Evolutionary conservation across 2,113 vertebrate species (phyloP), one percentile per base, ranked within the genome.

Genomic region (Spilogale gracilis): DNA sequence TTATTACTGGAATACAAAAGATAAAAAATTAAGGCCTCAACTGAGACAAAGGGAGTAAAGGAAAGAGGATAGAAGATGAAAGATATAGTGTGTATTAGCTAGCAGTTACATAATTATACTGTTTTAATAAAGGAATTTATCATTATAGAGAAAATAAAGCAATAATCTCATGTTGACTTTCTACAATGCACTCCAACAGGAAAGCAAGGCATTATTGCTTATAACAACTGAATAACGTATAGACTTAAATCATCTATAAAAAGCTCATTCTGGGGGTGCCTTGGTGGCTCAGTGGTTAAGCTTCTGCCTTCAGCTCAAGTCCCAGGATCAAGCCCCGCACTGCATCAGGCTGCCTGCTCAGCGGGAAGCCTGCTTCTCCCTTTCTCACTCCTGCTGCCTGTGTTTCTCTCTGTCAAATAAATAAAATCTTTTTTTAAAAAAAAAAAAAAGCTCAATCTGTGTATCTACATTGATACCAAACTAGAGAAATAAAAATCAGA

Each of bases 401-500:
- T 38, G 38, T 38, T 38, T 38, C 38, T 38, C 38, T 38, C 38
- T 38, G 38, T 38, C 38, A 38, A 38, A 38, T 38, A 38, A 38
- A 38, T 38, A 38, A 38, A 38, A 38, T 38, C 38, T 38, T 38
- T 38, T 38, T 38, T 38, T 38, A 38, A 38, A 38, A 38, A 38
- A 83, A 38, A 38, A 38, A 38, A 38, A 83, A 38, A 60, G 9
- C 9, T 87, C 76, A 82, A 71, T 79, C 20, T 87, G 61, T 14
- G 86, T 30, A 71, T 21, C 9, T 63, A 88, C 3, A 45, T 6
- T 17, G 38, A 54, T 78, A 23, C 2, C 6, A 54, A 91, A 45
- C 6, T 61, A 78, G 21, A 94, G 27, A 93, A 97, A 86, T 43
- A 93, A 67, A 89, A 85, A 76, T 69, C 32, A 95, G 11, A 92